A percentile compares a stretch with the other conserved stretches of the same genome.
Conservation (phyloP, 2,888 invertebrate genomes). For the Petrolisthes manimaculis region DNA sequence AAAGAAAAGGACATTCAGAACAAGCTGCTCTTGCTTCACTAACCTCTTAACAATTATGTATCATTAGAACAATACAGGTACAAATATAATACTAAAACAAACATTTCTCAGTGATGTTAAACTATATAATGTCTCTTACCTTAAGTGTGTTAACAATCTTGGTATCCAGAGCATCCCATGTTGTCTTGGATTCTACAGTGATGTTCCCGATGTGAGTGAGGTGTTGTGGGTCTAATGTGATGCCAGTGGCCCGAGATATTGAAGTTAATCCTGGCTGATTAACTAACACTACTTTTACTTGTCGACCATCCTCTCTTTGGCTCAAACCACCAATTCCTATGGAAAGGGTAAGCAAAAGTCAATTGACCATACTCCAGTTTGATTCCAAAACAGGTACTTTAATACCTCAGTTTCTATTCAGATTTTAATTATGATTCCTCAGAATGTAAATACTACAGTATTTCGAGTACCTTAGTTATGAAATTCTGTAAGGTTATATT, state of each 20-base stretch:
- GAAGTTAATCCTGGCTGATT: constrained; percentile 16
- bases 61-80: not conserved
- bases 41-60: not conserved
- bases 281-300: constrained; percentile 40
- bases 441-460: too few species aligned
- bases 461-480: too few species aligned
- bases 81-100: not conserved
- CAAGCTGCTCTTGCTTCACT: not conserved
- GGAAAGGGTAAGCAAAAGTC: not conserved
- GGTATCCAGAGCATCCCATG: constrained; percentile 51
- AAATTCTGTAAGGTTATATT: too few species aligned
- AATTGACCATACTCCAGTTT: not conserved
- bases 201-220: constrained; percentile 55
- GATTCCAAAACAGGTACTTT: too few species aligned
- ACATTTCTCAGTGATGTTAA: not conserved
- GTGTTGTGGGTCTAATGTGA: not conserved
- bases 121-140: constrained; percentile 5
- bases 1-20: too few species aligned
- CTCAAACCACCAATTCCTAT: not conserved
- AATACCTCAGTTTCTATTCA: too few species aligned
- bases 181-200: constrained; percentile 53
- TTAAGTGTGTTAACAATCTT: constrained; percentile 42
- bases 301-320: constrained; percentile 31
- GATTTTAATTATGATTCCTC: too few species aligned
- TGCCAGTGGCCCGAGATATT: not conserved